A percentile compares a stretch with the other conserved stretches of the same genome.
Conservation (phyloP, 2,113 vertebrate genomes). For the Columba livia region DNA sequence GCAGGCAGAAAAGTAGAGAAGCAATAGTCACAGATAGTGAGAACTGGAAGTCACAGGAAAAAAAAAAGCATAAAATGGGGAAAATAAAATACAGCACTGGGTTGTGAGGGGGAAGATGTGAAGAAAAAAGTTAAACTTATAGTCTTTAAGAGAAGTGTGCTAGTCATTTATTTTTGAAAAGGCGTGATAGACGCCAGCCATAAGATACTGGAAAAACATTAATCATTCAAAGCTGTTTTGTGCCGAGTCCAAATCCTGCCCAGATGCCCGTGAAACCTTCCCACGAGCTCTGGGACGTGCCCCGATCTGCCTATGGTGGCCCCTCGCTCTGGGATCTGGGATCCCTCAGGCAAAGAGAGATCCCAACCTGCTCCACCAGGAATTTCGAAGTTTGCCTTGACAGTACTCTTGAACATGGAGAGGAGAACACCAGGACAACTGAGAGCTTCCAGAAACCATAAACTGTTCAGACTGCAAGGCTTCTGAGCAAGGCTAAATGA, state of each 20-base stretch:
- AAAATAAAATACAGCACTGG: not conserved
- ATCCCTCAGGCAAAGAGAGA: not conserved
- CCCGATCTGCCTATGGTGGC: not conserved
- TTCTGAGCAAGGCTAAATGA: not conserved
- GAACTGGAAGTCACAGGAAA: not conserved
- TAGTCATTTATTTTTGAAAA: not conserved
- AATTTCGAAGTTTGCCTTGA: not conserved
- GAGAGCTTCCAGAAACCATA: not conserved
- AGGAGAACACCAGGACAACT: not conserved
- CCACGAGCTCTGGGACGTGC: not conserved
- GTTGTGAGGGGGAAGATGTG: not conserved
- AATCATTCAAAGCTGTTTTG: not conserved
- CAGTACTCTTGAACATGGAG: not conserved
- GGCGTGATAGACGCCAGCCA: not conserved
- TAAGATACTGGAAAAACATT: not conserved
- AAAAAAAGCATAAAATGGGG: not conserved
- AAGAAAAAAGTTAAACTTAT: not conserved
- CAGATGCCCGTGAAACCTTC: not conserved
- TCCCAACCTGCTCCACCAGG: not conserved
- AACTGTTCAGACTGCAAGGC: not conserved
- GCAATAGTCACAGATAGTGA: not conserved
- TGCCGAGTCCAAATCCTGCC: not conserved
- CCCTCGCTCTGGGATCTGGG: rapidly evolving
- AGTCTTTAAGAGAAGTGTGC: not conserved
- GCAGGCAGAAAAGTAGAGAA: not conserved